phyloP scores from a whole-genome alignment of 1,140 invertebrate genomes.

The Drosophila navojoa region DNA sequence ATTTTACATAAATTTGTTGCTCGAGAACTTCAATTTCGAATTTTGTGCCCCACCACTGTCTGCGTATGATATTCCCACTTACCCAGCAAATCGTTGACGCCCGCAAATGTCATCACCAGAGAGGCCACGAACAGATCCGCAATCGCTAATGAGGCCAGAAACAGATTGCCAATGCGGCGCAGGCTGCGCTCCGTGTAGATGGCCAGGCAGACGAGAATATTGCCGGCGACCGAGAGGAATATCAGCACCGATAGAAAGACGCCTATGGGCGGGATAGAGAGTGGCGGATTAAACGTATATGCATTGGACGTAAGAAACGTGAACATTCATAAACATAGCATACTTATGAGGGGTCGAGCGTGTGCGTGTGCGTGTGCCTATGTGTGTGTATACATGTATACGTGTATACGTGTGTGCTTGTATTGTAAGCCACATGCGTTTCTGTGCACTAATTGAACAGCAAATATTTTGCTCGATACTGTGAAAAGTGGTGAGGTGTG shows the following conservation, averaged over 20 bases:
- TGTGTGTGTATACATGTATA: not conserved
- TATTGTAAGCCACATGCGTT: slow-evolving; percentile 61
- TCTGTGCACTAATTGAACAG: slow-evolving; percentile 32
- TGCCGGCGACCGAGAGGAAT: slow-evolving; percentile 96
- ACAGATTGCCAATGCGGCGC: slow-evolving; percentile 96
- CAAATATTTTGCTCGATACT: slow-evolving; percentile 51
- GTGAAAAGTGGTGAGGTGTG: slow-evolving; percentile 18
- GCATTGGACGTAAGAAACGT: slow-evolving; percentile 25
- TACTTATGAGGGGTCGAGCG: slow-evolving; percentile 57
- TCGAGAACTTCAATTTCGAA: slow-evolving; percentile 74
- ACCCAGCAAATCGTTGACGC: slow-evolving; percentile 92
- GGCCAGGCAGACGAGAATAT: slow-evolving; percentile 96
- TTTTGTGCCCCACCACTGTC: slow-evolving; percentile 49
- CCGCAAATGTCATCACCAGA: slow-evolving; percentile 96
- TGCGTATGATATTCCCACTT: slow-evolving; percentile 45
- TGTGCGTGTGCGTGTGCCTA: slow-evolving; percentile 18
- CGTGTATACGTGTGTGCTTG: slow-evolving; percentile 16
- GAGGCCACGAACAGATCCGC: slow-evolving; percentile 97
- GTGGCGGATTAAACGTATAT: slow-evolving; percentile 52
- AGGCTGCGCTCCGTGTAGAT: slow-evolving; percentile 97
- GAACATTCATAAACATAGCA: slow-evolving; percentile 63
- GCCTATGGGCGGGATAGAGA: slow-evolving; percentile 85
- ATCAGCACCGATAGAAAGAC: slow-evolving; percentile 94
- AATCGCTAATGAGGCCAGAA: slow-evolving; percentile 96
- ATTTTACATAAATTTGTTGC: slow-evolving; percentile 73